phyloP scores from a whole-genome alignment of 2,888 invertebrate genomes.

The Melikaiella ostensackeni region DNA sequence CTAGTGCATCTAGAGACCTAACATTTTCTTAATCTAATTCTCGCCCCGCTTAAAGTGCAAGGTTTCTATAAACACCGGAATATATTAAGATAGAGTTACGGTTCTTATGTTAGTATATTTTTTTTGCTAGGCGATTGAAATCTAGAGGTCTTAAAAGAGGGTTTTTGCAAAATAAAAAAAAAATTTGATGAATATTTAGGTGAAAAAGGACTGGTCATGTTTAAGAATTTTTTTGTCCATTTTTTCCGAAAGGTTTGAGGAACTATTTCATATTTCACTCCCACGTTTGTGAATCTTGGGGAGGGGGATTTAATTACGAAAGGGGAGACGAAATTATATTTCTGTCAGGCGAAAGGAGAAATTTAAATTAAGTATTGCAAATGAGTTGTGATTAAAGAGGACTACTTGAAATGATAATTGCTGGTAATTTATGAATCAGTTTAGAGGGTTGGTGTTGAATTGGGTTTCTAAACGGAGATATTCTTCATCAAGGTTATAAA shows the following conservation, averaged over 20 bases:
- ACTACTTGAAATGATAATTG: background rate
- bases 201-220: background rate
- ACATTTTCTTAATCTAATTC: background rate
- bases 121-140: background rate
- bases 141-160: background rate
- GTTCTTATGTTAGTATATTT: background rate
- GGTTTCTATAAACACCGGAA: background rate
- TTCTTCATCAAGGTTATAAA: background rate
- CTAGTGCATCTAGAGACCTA: background rate
- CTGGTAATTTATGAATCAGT: conserved; percentile 1
- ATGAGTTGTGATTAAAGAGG: background rate
- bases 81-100: background rate
- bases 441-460: background rate
- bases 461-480: background rate
- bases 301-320: too few species aligned
- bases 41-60: background rate
- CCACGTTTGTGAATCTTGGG: too few species aligned
- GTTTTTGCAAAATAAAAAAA: background rate
- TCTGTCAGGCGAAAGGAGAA: background rate
- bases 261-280: background rate
- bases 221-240: background rate
- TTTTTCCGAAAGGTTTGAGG: background rate
- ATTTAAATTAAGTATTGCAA: background rate
- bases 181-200: background rate
- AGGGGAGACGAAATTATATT: background rate